Base-by-base conservation (phyloP, 2,888 invertebrate species). In the Macrophya annulata region DNA sequence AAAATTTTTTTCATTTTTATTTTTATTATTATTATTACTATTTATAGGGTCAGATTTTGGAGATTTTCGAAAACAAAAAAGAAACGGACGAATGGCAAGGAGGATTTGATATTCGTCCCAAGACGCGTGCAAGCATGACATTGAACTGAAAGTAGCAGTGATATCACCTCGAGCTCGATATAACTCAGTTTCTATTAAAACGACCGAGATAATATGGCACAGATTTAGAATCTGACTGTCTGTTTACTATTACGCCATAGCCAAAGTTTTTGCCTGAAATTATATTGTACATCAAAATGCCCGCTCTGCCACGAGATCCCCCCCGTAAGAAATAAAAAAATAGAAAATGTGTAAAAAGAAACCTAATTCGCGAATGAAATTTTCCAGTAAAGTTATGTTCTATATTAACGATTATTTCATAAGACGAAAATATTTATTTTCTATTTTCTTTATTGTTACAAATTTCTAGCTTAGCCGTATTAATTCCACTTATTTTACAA, bases 111-210 rank as follows among this genome's bases (percentile, higher is more conserved):
- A 31, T 77, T 51, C 48, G 55, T 77, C 77, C 37, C 37, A 55
- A 37, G 21, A 15, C 55, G 12, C 77, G 77, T 77, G 55, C 51
- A 51, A 55, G 25, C 48, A 45, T 83, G 83, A 83, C 83, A 83
- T 71, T 83, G 83, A 83, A 81, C 81, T 65, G 85, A 55, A 85
- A 85, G 77, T 31, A 82, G 85, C 37, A 79, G 85, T 85, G 85
- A 85, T 85, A 85, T 85, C 85, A 85, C 79, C 85, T 51, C 55
- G 84, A 25, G 74, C 84, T 72, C 43, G 85, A 85, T 85, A 85
- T 85, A 85, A 85, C 85, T 55, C 21, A 31, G 85, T 71, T 72
- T 85, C 85, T 77, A 72, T 72, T 71, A 85, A 85, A 85, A 79
- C 85, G 48, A 37, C 55, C 55, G 71, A 82, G 85, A 85, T 85